These are phyloP conservation scores for Takifugu flavidus DNA, from an alignment of 2,113 vertebrate genomes.

Conservation along the genomic window DNA sequence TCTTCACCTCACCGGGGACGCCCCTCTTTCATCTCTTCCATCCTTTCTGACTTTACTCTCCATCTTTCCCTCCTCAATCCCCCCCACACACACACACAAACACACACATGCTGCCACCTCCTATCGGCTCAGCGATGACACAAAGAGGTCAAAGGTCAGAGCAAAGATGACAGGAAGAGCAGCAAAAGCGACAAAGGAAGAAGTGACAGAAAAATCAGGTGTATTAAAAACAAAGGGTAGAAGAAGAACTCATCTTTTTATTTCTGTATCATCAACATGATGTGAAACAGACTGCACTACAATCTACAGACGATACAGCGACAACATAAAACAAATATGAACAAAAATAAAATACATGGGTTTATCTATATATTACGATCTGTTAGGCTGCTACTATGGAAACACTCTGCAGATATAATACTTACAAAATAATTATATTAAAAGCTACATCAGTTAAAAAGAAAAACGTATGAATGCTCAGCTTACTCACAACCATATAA, in stretches of 20 bases:
- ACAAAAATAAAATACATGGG: constrained; percentile 79
- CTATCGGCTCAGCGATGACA: constrained; percentile 28
- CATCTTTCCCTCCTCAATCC: not conserved
- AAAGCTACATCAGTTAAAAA: constrained; percentile 51
- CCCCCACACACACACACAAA: not conserved
- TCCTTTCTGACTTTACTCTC: constrained; percentile 13
- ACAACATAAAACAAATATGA: constrained; percentile 92
- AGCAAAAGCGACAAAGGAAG: not conserved
- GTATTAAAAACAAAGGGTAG: no score
- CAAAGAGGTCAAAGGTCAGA: constrained; percentile 54
- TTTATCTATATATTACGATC: constrained; percentile 89
- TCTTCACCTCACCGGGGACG: constrained; percentile 12
- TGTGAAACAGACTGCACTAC: constrained; percentile 29
- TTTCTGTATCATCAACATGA: not conserved
- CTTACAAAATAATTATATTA: constrained; percentile 23
- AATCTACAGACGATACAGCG: constrained; percentile 37
- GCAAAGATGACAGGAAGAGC: constrained; percentile 14
- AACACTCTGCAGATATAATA: constrained; percentile 67
- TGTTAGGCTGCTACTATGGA: constrained; percentile 83
- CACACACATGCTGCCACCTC: constrained; percentile 8
- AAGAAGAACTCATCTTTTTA: not conserved
- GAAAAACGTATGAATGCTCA: constrained; percentile 43
- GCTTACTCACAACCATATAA: constrained; percentile 47
- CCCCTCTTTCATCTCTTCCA: constrained; percentile 14
- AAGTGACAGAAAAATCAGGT: no score